Conservation (phyloP, 1,140 invertebrate species). For the Penaeus chinensis region DNA sequence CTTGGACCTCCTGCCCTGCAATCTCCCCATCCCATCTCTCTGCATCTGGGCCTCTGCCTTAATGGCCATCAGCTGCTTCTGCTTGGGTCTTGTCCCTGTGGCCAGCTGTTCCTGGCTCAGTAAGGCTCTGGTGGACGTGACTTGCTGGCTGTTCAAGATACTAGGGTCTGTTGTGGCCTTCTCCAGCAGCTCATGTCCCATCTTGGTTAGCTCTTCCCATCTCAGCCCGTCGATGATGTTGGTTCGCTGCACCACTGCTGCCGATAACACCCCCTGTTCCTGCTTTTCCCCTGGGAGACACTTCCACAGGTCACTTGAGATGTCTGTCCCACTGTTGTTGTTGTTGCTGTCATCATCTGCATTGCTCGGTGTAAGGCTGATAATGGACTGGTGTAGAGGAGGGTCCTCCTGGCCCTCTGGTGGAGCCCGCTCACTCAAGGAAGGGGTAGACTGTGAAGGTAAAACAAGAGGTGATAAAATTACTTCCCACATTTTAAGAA, state of each 20-base stretch:
- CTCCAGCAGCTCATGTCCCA: conserved; percentile 45
- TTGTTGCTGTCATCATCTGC: conserved; percentile 47
- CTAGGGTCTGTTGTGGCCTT: conserved; percentile 10
- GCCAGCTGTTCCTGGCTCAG: too few relatives aligned
- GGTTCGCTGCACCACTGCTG: not conserved
- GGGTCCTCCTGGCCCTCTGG: conserved; percentile 61
- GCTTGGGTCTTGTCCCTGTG: too few relatives aligned
- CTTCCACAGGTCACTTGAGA: too few relatives aligned
- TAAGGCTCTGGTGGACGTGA: too few relatives aligned
- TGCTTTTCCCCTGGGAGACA: too few relatives aligned
- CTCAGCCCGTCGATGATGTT: conserved; percentile 40
- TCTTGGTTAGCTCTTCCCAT: conserved; percentile 44
- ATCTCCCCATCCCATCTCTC: too few relatives aligned
- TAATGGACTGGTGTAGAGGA: conserved; percentile 44
- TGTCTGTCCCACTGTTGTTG: conserved; percentile 28
- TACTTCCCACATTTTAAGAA: too few relatives aligned
- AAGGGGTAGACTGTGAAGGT: conserved; percentile 5
- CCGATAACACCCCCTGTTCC: too few relatives aligned
- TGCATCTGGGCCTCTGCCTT: not conserved
- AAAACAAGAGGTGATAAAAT: not conserved
- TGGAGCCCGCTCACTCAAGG: conserved; percentile 56
- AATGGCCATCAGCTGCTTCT: too few relatives aligned
- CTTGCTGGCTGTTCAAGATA: too few relatives aligned
- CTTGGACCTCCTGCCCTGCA: not conserved
- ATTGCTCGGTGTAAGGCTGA: conserved; percentile 27